phyloP scores from a whole-genome alignment of 2,797 vertebrate species.

The Heliangelus exortis region DNA sequence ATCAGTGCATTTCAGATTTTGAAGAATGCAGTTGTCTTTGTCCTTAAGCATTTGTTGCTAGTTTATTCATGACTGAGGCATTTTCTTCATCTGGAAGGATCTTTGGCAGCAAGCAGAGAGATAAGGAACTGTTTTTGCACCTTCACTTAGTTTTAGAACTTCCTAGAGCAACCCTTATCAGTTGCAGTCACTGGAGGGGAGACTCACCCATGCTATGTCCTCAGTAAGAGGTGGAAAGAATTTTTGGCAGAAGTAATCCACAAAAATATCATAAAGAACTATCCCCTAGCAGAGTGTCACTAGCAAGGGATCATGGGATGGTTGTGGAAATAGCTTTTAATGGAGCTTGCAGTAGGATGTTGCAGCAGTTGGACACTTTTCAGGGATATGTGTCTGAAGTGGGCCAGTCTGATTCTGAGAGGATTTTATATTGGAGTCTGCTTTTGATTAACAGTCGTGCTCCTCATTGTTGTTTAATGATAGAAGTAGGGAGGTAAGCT shows the following conservation, averaged over 20 bases:
- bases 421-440: conserved; percentile 55
- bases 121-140: background rate
- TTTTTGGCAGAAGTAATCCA: background rate
- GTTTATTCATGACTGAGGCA: background rate
- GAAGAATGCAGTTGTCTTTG: background rate
- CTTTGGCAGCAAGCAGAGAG: background rate
- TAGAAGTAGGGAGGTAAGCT: conserved; percentile 56
- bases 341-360: background rate
- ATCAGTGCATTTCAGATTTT: background rate
- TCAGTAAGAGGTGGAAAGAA: background rate
- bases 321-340: conserved; percentile 53
- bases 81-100: background rate
- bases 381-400: conserved; percentile 53
- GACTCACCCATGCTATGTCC: accelerated
- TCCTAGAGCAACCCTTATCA: background rate
- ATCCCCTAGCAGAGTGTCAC: background rate
- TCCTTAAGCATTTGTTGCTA: background rate
- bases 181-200: background rate
- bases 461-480: conserved; percentile 64
- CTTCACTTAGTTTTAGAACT: background rate
- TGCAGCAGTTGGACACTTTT: conserved; percentile 51
- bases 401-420: conserved; percentile 55
- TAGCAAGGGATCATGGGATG: background rate
- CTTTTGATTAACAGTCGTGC: conserved; percentile 50
- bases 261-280: background rate